Evolutionary conservation across 2,888 invertebrate species (phyloP), one percentile per base, ranked within the genome.

Genomic region (Tortrix viridana): DNA sequence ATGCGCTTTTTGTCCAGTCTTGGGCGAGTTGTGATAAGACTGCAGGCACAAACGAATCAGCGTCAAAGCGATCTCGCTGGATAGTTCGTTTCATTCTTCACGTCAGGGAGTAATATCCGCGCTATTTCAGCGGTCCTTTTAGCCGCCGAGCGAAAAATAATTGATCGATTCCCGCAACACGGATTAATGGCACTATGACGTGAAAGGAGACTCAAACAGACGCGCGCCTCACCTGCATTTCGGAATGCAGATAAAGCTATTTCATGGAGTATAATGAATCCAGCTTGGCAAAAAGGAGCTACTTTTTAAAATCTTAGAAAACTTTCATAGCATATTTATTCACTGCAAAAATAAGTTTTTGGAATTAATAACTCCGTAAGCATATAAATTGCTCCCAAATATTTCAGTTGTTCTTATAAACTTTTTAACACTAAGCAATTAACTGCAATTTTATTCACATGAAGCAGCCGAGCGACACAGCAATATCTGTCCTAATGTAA

Each of bases 41-140:
- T 23, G 20, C 9, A 41, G 38, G 16, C 22, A 37, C 32, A 1
- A 16, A 49, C 12, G 19, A 19, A 49, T 9, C 18, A 41, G 37
- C 48, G 54, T 48, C 54, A 43, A 44, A 55, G 37, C 18, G 22
- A 54, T 43, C 52, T 46, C 19, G 26, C 23, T 19, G 38, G 23
- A 41, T 38, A 55, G 62, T 65, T 67, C 69, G 67, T 56, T 69
- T 70, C 71, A 76, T 76, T 74, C 72, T 74, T 75, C 75, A 66
- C 73, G 78, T 77, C 79, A 78, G 75, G 85, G 86, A 87, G 88
- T 87, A 86, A 90, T 89, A 89, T 88, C 88, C 88, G 86, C 84
- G 80, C 78, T 74, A 77, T 72, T 76, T 77, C 76, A 74, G 76
- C 75, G 76, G 77, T 87, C 88, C 88, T 89, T 88, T 88, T 86